Percentiles rank a stretch among this genome's conserved stretches.
Conservation (phyloP, 2,113 vertebrate species). For the Pseudorasbora parva region DNA sequence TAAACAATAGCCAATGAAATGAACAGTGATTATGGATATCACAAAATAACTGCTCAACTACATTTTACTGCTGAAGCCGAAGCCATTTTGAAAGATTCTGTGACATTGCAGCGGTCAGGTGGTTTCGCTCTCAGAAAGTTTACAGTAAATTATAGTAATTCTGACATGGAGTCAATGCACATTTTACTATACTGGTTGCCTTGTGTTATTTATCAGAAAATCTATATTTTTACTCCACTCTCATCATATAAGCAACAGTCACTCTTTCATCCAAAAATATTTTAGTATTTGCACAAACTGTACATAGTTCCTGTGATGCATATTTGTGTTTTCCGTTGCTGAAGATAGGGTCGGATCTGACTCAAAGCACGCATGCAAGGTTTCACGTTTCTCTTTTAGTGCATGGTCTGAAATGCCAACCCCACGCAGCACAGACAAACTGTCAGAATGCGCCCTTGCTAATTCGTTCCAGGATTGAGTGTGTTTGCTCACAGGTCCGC, state of each 20-base stretch:
- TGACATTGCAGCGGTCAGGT: neutral
- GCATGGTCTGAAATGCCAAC: slow-evolving; percentile 11
- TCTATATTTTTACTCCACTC: neutral
- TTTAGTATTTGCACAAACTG: neutral
- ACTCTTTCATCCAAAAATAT: neutral
- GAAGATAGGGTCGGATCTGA: slow-evolving; percentile 5
- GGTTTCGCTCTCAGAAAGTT: too few relatives aligned
- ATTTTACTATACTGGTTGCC: neutral
- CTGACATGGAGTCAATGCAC: neutral
- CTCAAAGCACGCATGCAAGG: neutral
- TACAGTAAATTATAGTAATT: too few relatives aligned
- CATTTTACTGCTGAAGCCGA: neutral
- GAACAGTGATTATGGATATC: neutral
- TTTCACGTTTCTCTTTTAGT: slow-evolving; percentile 22
- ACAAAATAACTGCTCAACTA: neutral
- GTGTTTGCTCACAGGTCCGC: slow-evolving; percentile 28
- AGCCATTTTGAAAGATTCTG: too few relatives aligned
- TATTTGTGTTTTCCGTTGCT: neutral
- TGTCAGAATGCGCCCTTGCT: slow-evolving; percentile 13
- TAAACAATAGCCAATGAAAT: neutral
- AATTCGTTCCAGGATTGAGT: slow-evolving; percentile 30
- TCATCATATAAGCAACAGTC: neutral
- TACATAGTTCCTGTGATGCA: neutral
- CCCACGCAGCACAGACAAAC: slow-evolving; percentile 27
- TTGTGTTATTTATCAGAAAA: neutral